phyloP scores from a whole-genome alignment of 2,888 invertebrate genomes.

The Platycheirus rosarum region DNA sequence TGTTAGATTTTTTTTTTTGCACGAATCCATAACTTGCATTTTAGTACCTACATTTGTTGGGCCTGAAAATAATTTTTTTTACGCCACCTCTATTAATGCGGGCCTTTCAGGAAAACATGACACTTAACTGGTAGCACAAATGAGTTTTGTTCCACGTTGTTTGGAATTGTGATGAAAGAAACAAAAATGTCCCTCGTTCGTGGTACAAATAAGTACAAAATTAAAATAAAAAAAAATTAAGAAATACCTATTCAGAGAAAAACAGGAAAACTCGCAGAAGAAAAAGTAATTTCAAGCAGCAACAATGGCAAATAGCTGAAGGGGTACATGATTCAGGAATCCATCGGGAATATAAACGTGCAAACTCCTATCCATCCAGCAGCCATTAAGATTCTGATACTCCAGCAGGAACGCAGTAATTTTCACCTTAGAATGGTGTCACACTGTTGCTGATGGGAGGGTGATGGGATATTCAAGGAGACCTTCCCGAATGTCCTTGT shows the following conservation, averaged over 20 bases:
- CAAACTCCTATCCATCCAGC: neutral
- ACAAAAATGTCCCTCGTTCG: slow-evolving; percentile 9
- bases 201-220: slow-evolving; percentile 4
- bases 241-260: slow-evolving; percentile 12
- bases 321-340: slow-evolving; percentile 60
- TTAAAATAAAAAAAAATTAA: neutral
- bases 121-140: slow-evolving; percentile 33
- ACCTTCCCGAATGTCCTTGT: slow-evolving; percentile 34
- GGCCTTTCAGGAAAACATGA: slow-evolving; percentile 22
- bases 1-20: too few species aligned
- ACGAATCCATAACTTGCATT: too few species aligned
- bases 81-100: neutral
- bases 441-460: slow-evolving; percentile 10
- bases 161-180: neutral
- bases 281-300: slow-evolving; percentile 67
- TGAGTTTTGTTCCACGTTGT: slow-evolving; percentile 22
- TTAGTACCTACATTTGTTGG: too few species aligned
- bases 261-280: slow-evolving; percentile 36
- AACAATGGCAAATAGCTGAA: slow-evolving; percentile 69
- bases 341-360: slow-evolving; percentile 25
- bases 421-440: slow-evolving; percentile 66
- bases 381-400: slow-evolving; percentile 2
- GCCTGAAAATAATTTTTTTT: too few species aligned
- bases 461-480: neutral
- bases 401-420: slow-evolving; percentile 62